These are phyloP conservation scores for Ophion ventricosus DNA, from an alignment of 2,888 invertebrate species.

Conservation along the genomic window DNA sequence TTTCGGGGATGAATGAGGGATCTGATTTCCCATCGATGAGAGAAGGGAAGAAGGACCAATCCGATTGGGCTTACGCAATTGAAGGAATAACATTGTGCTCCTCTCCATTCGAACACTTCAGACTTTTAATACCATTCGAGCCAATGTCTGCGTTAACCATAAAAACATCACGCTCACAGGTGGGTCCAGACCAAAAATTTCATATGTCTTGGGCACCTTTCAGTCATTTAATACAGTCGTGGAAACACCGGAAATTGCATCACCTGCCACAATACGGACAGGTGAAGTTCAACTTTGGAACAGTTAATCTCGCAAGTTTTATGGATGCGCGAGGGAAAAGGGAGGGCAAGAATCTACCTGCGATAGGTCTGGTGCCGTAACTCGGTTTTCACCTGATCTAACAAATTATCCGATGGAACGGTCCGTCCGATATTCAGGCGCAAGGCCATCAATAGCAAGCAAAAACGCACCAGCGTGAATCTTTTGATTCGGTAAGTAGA, in stretches of 20 bases:
- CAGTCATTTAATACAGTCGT: constrained; percentile 5
- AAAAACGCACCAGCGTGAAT: background rate
- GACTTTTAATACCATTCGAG: too few species aligned
- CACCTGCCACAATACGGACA: constrained; percentile 40
- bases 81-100: background rate
- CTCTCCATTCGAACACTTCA: background rate
- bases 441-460: background rate
- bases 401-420: background rate
- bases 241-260: constrained; percentile 22
- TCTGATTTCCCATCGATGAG: background rate
- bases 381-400: background rate
- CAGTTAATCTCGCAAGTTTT: constrained; percentile 21
- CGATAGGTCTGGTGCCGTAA: background rate
- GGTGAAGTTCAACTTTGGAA: constrained; percentile 28
- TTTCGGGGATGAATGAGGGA: background rate
- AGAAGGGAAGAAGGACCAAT: background rate
- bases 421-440: background rate
- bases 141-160: constrained; percentile 9
- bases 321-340: constrained; percentile 22
- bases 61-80: background rate
- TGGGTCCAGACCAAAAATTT: background rate
- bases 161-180: background rate
- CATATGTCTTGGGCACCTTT: background rate
- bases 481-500: background rate
- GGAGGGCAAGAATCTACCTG: constrained; percentile 1